phyloP scores from a whole-genome alignment of 2,113 vertebrate species.

The Ptilonorhynchus violaceus region DNA sequence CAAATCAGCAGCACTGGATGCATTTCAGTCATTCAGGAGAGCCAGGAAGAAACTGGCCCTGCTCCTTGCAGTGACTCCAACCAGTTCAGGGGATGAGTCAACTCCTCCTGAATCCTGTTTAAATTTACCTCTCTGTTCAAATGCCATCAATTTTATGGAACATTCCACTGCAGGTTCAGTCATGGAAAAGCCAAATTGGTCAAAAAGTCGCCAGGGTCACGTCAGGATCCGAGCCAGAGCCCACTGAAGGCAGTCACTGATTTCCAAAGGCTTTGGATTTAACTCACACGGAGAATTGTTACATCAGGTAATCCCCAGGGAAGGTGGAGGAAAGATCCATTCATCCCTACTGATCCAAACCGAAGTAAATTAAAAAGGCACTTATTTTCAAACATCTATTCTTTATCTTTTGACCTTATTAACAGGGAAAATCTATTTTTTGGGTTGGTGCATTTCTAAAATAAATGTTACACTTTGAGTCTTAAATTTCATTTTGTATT shows the following conservation, averaged over 20 bases:
- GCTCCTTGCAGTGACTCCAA: not conserved
- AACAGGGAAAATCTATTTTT: not conserved
- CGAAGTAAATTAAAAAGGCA: not conserved
- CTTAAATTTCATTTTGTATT: not conserved
- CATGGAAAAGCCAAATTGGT: not conserved
- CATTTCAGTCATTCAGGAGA: not conserved
- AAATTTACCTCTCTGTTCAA: not conserved
- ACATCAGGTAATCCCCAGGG: not conserved
- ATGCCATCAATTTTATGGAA: not conserved
- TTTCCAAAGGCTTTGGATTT: not conserved
- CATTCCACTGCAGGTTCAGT: not conserved
- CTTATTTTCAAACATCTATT: not conserved
- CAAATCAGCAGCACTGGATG: not conserved
- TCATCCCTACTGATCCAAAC: not conserved
- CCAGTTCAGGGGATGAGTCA: not conserved
- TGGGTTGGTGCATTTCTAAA: not conserved
- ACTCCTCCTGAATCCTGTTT: not conserved
- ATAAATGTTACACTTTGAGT: not conserved
- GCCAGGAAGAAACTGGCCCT: not conserved
- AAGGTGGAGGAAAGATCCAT: not conserved
- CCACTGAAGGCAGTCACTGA: not conserved
- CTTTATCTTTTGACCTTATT: not conserved
- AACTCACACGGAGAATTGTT: not conserved
- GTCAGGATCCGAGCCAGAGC: not conserved
- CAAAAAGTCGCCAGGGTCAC: not conserved